phyloP scores from a whole-genome alignment of 2,113 vertebrate species.

The Prinia subflava region DNA sequence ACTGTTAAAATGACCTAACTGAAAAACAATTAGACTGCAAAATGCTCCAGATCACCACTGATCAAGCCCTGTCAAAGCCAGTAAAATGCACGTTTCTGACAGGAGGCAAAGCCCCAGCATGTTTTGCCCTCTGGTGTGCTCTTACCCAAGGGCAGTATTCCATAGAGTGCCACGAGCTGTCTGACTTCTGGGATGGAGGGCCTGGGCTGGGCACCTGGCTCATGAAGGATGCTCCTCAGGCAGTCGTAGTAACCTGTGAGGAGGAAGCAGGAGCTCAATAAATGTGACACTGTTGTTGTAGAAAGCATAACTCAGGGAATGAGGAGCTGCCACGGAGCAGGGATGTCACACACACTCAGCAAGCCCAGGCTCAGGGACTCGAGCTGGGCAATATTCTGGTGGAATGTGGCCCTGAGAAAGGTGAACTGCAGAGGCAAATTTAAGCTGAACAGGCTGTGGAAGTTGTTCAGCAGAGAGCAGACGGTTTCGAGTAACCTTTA shows the following conservation, averaged over 20 bases:
- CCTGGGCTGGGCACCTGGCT: slow-evolving; percentile 73
- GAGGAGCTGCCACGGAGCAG: neutral
- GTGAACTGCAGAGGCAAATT: neutral
- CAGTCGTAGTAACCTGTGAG: slow-evolving; percentile 78
- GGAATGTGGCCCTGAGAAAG: neutral
- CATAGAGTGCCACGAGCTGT: slow-evolving; percentile 81
- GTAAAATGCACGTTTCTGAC: neutral
- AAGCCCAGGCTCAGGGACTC: neutral
- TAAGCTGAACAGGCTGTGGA: neutral
- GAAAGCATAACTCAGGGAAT: neutral
- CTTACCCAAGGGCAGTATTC: slow-evolving; percentile 83
- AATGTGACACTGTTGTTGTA: neutral
- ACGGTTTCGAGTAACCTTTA: neutral
- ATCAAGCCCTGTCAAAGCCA: neutral
- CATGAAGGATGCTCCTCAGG: slow-evolving; percentile 70
- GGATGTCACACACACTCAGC: neutral
- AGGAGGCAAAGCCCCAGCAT: neutral
- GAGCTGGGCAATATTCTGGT: neutral
- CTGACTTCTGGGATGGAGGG: slow-evolving; percentile 80
- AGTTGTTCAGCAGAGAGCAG: neutral
- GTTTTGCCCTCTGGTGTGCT: neutral
- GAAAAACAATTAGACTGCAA: slow-evolving; percentile 9
- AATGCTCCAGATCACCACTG: neutral
- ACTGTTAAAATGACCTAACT: neutral
- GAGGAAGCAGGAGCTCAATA: neutral